Evolutionary conservation across 2,797 vertebrate genomes (phyloP), one percentile per base, ranked within the genome.

Genomic region (Emys orbicularis): DNA sequence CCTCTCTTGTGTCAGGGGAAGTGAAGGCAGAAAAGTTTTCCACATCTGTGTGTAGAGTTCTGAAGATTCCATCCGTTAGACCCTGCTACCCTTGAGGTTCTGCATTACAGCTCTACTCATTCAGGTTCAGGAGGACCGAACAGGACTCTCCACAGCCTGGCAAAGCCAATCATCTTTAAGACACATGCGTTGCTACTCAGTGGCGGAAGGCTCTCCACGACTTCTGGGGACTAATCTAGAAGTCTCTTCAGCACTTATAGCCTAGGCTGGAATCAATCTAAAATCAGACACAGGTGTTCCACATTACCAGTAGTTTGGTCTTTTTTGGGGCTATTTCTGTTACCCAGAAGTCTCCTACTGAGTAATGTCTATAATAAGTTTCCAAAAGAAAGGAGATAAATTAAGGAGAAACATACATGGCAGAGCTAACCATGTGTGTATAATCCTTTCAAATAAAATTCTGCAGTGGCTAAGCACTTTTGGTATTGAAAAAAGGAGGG

Each of bases 61-160:
- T 41, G 41, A 50, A 50, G 49, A 50, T 50, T 50, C 49, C 49
- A 50, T 50, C 49, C 50, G 49, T 50, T 50, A 50, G 49, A 50
- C 13, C 9, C 56, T 57, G 56, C 25, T 57, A 57, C 27, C 27
- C 27, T 57, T 12, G 56, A 57, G 56, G 56, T 27, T 57, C 56
- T 57, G 27, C 56, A 29, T 5, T 57, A 57, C 56, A 57, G 56
- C 59, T 93, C 34, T 83, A 95, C 85, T 88, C 23, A 95, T 0
- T 4, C 56, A 93, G 79, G 56, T 85, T 29, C 15, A 97, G 53
- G 89, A 94, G 94, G 89, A 79, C 89, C 82, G 92, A 97, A 92
- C 77, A 37, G 2, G 92, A 93, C 44, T 50, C 18, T 65, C 68
- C 49, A 44, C 44, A 44, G 44, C 8, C 7, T 50, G 49, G 3